Conservation (phyloP, 2,113 vertebrate species). For the Barbus barbus region DNA sequence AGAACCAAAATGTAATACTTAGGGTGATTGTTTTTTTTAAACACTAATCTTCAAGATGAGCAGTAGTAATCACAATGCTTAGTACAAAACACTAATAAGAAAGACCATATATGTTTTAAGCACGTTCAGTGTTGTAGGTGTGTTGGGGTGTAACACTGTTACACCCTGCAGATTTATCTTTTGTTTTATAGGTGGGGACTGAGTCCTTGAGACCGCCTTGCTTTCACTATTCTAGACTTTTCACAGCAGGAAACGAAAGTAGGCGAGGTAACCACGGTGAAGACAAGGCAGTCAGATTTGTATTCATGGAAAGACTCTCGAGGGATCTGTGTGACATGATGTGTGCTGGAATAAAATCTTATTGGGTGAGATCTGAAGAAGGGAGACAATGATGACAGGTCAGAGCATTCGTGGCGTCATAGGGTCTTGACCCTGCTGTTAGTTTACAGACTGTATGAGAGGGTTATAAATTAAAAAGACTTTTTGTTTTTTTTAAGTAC, state of each 20-base stretch:
- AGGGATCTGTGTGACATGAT: not conserved
- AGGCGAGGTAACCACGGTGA: slow-evolving; percentile 47
- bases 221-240: slow-evolving; percentile 30
- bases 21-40: not conserved
- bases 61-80: not conserved
- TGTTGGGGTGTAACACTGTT: not conserved
- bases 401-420: not conserved
- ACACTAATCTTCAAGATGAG: not conserved
- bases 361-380: slow-evolving; percentile 8
- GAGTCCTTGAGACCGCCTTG: slow-evolving; percentile 25
- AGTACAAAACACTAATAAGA: not conserved
- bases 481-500: not conserved
- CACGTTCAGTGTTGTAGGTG: slow-evolving; percentile 25
- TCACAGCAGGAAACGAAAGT: slow-evolving; percentile 25
- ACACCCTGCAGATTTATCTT: slow-evolving; percentile 30
- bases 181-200: slow-evolving; percentile 7
- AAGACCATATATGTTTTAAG: not conserved
- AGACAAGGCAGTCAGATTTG: slow-evolving; percentile 36
- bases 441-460: not conserved
- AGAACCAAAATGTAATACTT: not conserved
- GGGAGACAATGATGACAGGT: not conserved
- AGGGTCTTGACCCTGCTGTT: slow-evolving; percentile 6
- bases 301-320: slow-evolving; percentile 44
- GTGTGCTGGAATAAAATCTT: not conserved
- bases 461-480: not conserved